Base-by-base conservation (phyloP, 1,140 invertebrate genomes). In the Cotesia glomerata region DNA sequence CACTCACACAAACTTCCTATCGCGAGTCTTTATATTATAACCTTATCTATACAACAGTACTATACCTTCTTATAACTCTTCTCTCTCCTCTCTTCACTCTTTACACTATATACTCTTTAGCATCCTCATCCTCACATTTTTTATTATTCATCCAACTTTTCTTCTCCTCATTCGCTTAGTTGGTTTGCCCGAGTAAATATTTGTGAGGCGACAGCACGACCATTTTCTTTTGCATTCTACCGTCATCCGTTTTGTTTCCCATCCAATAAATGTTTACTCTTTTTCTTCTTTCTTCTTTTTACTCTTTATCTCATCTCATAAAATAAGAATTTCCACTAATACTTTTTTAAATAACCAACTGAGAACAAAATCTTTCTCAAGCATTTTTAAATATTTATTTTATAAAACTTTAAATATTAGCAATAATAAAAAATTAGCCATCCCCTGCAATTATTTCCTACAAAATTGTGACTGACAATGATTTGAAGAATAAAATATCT, bases 161-260 rank as follows among this genome's bases (percentile, higher is more conserved):
- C 58, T 49, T 34, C 36, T 16, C 14, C 58, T 11, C 56, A 34
- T 63, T 35, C 71, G 51, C 36, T n/a, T 32, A 56, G 35, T 14
- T 64, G 61, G 59, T 62, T 58, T 54, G 39, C 36, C 56, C 75
- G 76, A 80, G 78, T 79, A 82, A 82, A 82, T 81, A 82, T 83
- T 81, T 82, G 77, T 74, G 74, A 75, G 77, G 73, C 73, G 67
- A 73, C 69, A 59, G 34, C 49, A 32, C 45, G 16, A 54, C 65
- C 49, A 11, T 52, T 67, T 67, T 67, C 52, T 56, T 67, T 67
- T 56, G 14, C 52, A 35, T 56, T 36, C 26, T 56, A 67, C 65
- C 32, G 52, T 34, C 52, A 67, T 70, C 49, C 69, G 45, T 49
- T 67, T 39, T 14, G 32, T 71, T 32, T 61, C 39, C 39, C 39